Evolutionary conservation across 1,140 invertebrate genomes (phyloP), one percentile per base, ranked within the genome.

Genomic region (Zaprionus africanus): DNA sequence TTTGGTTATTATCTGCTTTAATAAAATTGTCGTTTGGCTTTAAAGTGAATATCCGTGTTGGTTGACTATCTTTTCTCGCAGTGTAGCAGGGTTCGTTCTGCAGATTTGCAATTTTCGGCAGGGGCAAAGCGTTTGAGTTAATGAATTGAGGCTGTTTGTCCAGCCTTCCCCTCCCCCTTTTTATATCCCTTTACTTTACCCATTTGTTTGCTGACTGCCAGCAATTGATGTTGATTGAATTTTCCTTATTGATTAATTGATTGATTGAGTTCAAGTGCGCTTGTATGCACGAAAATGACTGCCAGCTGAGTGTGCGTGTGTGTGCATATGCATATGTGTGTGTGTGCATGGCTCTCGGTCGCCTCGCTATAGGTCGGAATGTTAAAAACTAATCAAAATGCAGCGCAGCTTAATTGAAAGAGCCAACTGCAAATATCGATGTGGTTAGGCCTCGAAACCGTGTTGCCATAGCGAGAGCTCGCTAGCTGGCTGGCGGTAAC

Each of bases 371-470:
- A 62, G 65, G 56, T 62, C 54, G 61, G 62, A 63, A 68, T 79
- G 85, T 76, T 88, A 78, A 90, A 88, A 88, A 88, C 84, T 90
- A 88, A 88, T 90, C 86, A 88, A 83, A 83, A 81, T 70, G 68
- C 62, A 69, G 79, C 36, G 68, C 57, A 82, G 68, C 78, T 81
- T 90, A 84, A 88, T 90, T 88, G 84, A 88, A 88, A 84, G 58
- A 58, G 75, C 65, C 26, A 71, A 51, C 66, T 34, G 67, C 56
- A 81, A 84, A 85, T 81, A 81, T 81, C 64, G 78, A 58, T 65
- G 64, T 34, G 69, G 76, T 75, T 78, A 76, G 81, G 76, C 84
- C 84, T 88, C 72, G 67, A 81, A 84, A 69, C 64, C 17, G 17
- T 19, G 46, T 51, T 51, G 46, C 46, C n/a, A 24, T 51, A 24